Evolutionary conservation across 1,140 invertebrate species (phyloP), one percentile per base, ranked within the genome.

Genomic region (Octopus bimaculoides): DNA sequence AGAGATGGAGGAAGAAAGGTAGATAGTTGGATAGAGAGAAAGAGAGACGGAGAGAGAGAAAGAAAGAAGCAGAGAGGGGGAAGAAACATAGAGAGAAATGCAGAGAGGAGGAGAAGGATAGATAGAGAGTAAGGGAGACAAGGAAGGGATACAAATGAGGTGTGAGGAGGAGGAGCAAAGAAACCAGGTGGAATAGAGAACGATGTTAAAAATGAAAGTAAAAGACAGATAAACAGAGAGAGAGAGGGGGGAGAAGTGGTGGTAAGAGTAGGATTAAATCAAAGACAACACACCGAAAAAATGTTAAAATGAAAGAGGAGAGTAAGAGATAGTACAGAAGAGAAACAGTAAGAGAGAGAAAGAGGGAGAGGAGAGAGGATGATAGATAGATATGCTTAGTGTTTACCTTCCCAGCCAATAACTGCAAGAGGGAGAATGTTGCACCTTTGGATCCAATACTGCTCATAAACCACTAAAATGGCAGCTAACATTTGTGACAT

Each of bases 301-400:
- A 75, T 10, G 14, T 80, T 20, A 79, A 54, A 75, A 54, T 20
- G 52, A 74, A 61, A 0, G 54, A 41, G 7, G 52, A 81, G 61
- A 79, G 74, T 14, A 53, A 73, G 6, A 66, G 54, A 12, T 26
- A 78, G 54, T 17, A 77, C 9, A 52, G n/a, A 78, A 20, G 20
- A 80, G 61, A 54, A 80, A 54, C 26, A 41, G 26, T 53, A 73
- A 55, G 12, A 79, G 26, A 52, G 5, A 74, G 8, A 52, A 78
- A 20, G n/a, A 54, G 41, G 78, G 66, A 54, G 52, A 17, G 52
- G 61, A 52, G 55, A 74, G n/a, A 74, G 61, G 56, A 80, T 54
- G n/a, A 20, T 12, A 61, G 9, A 61, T 61, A 12, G 1, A 17
- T 12, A 61, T 61, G 17, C 4, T 5, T 17, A 71, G 17, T 6